A percentile compares a stretch with the other conserved stretches of the same genome.
Evolutionary conservation across 1,140 invertebrate species (phyloP).

Genomic region (Diorhabda elongata): DNA sequence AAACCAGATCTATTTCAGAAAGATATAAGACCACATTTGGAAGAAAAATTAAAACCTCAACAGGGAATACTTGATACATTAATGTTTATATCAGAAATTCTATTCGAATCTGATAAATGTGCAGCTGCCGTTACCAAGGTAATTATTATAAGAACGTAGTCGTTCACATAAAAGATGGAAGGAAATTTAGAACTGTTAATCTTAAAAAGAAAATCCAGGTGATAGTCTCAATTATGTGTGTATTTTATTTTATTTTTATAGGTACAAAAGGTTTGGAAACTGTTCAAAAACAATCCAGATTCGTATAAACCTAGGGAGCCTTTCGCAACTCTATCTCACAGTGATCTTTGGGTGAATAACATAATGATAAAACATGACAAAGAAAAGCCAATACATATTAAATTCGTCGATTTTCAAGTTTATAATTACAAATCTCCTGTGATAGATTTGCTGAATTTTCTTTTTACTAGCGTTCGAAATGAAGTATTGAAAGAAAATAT

Average conservation of each 20-base stretch:
- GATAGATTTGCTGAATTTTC: constrained; percentile 55
- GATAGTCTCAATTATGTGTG: too few relatives aligned
- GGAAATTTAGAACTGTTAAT: too few relatives aligned
- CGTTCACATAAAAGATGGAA: too few relatives aligned
- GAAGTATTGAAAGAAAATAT: constrained; percentile 44
- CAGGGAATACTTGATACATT: constrained; percentile 10
- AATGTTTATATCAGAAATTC: too few relatives aligned
- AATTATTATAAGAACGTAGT: too few relatives aligned
- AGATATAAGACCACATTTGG: neutral
- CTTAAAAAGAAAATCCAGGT: too few relatives aligned
- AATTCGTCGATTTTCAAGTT: constrained; percentile 57
- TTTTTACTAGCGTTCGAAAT: constrained; percentile 51
- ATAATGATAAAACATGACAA: constrained; percentile 6
- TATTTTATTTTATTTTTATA: too few relatives aligned
- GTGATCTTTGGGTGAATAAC: constrained; percentile 16
- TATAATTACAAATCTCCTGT: constrained; percentile 50
- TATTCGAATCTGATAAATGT: too few relatives aligned
- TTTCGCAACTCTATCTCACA: constrained; percentile 4
- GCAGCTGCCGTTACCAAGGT: too few relatives aligned
- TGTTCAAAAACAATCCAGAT: too few relatives aligned
- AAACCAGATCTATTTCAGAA: constrained; percentile 47
- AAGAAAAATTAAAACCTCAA: constrained; percentile 33
- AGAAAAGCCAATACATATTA: neutral
- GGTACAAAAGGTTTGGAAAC: too few relatives aligned
- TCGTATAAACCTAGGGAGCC: neutral